Base-by-base conservation (phyloP, 2,113 vertebrate genomes). In the Genyomyrus donnyi region DNA sequence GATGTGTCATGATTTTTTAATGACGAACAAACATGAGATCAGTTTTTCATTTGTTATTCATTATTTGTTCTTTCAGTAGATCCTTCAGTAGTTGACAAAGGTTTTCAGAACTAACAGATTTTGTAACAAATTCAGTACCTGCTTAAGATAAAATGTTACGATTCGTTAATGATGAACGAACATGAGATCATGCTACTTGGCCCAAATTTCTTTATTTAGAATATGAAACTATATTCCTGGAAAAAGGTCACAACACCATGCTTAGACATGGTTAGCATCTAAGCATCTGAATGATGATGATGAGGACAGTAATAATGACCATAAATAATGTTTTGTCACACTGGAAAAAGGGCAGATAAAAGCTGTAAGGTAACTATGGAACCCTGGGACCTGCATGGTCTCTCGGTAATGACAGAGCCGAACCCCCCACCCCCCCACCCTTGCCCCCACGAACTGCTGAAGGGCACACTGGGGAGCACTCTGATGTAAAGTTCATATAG, bases 401-500 rank as follows among this genome's bases (percentile, higher is more conserved):
- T 31, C 46, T 53, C 90, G 90, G 91, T 91, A 91, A 91, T 89
- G 90, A 89, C 70, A 62, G 49, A 42, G 42, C 50, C 50, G 66
- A 90, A 89, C 56, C 50, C 89, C 90, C 85, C 66, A 85, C 21
- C 53, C 15, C 27, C 88, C 86, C 66, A 88, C 88, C 89, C 90
- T 86, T 91, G 89, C 45, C 46, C 19, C 89, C 13, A 77, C 31
- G 35, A 77, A 42, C 31, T 8, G 35, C 13, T 80, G 74, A 80
- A 80, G 35, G 74, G 80, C 89, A 88, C 62, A 85, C 89, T 88
- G 91, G 74, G 80, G 70, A 77, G 27, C 66, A 85, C 90, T 92
- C 90, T 93, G 92, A 93, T 91, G 89, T 92, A 90, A 92, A 91
- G 91, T 90, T 92, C 91, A 92, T 90, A 49, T 24, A 8, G 70